These are phyloP conservation scores for Melanargia galathea DNA, from an alignment of 2,888 invertebrate species.

Conservation along the genomic window DNA sequence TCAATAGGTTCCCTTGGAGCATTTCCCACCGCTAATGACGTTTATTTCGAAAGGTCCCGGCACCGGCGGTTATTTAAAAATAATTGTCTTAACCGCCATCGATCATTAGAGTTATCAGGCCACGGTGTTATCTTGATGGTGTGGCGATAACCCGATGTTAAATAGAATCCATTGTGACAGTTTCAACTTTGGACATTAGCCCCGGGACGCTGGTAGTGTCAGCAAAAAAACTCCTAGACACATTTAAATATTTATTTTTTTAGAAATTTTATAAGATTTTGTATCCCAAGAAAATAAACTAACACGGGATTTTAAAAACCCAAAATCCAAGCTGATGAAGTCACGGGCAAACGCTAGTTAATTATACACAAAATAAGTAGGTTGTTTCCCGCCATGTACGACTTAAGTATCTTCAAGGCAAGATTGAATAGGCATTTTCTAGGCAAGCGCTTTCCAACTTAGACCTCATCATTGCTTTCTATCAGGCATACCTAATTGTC, in stretches of 20 bases:
- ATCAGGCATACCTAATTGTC: too few relatives aligned
- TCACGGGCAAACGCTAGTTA: too few relatives aligned
- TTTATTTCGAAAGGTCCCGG: constrained; percentile 14
- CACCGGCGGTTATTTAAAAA: constrained; percentile 27
- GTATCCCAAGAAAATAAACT: too few relatives aligned
- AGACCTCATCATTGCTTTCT: too few relatives aligned
- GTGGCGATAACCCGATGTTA: constrained; percentile 64
- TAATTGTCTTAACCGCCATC: constrained; percentile 52
- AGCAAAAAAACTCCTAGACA: constrained; percentile 28
- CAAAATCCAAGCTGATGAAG: too few relatives aligned
- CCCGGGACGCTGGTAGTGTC: constrained; percentile 49
- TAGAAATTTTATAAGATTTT: too few relatives aligned
- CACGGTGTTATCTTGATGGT: constrained; percentile 60
- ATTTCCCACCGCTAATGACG: constrained; percentile 24
- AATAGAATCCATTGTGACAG: constrained; percentile 74
- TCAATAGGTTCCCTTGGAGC: not conserved
- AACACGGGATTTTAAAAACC: too few relatives aligned
- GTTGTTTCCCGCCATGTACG: too few relatives aligned
- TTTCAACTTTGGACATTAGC: constrained; percentile 66
- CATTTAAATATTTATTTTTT: not conserved
- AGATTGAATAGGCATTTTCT: too few relatives aligned
- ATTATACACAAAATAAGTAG: too few relatives aligned
- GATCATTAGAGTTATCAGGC: constrained; percentile 61
- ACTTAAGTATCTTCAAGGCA: too few relatives aligned
- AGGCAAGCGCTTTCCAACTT: too few relatives aligned